phyloP scores from a whole-genome alignment of 2,113 vertebrate genomes.

The Actenoides lindsayi region DNA sequence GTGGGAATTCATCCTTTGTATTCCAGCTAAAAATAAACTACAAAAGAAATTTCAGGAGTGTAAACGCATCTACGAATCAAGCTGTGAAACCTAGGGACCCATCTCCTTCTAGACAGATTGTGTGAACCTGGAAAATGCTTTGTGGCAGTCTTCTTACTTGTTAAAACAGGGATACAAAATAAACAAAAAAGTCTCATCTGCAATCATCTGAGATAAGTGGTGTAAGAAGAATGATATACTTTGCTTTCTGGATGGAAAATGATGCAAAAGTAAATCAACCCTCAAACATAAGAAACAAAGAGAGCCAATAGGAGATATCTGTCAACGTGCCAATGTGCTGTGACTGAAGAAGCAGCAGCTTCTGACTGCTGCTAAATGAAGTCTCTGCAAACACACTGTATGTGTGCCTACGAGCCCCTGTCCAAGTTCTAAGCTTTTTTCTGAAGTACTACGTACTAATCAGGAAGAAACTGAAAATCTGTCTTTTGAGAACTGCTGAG shows the following conservation, averaged over 20 bases:
- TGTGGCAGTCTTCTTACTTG: neutral
- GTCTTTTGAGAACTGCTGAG: neutral
- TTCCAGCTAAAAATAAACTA: conserved; percentile 27
- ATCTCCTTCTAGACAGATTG: neutral
- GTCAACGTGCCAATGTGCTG: conserved; percentile 14
- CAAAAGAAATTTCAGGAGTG: neutral
- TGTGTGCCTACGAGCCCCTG: neutral
- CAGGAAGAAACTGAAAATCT: neutral
- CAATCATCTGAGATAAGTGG: neutral
- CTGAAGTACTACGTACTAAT: neutral
- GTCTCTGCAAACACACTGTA: neutral
- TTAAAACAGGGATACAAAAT: neutral
- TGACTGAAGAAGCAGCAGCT: neutral
- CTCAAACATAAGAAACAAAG: neutral
- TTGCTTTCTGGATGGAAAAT: neutral
- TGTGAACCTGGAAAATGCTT: neutral
- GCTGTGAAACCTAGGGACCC: neutral
- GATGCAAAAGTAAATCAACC: neutral
- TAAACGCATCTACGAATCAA: neutral
- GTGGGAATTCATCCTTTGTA: conserved; percentile 1
- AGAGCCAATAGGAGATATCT: neutral
- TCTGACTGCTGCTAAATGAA: neutral
- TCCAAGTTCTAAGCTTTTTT: conserved; percentile 6
- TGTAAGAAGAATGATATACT: neutral
- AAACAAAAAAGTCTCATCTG: neutral